Conservation (phyloP, 2,888 invertebrate genomes). For the Tachina lurida region DNA sequence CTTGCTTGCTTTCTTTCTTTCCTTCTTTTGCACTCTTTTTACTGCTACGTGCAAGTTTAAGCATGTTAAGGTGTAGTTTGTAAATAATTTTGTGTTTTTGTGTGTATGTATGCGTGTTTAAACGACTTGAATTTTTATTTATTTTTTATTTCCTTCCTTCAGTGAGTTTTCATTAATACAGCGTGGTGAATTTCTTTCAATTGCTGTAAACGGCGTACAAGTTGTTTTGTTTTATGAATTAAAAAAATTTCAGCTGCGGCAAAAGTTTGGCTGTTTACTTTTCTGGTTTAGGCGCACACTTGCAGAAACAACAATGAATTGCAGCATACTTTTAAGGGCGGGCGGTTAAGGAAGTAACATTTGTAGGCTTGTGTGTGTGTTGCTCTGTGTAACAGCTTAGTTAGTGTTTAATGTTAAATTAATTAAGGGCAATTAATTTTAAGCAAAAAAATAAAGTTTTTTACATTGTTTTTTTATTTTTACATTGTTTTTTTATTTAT, state of each 20-base stretch:
- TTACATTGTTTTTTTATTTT: too few species aligned
- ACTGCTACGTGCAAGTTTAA: slow-evolving; percentile 26
- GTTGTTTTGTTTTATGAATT: slow-evolving; percentile 42
- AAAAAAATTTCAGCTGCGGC: slow-evolving; percentile 38
- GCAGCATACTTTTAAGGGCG: slow-evolving; percentile 36
- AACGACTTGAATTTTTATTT: neutral
- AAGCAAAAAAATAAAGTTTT: slow-evolving; percentile 14
- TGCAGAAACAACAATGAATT: slow-evolving; percentile 35
- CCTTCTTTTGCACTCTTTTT: neutral
- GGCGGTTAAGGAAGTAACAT: slow-evolving; percentile 1
- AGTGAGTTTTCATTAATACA: neutral
- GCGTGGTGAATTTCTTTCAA: slow-evolving; percentile 43
- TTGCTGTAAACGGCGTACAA: neutral
- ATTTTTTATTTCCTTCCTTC: neutral
- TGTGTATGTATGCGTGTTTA: neutral
- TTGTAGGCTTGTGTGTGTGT: neutral
- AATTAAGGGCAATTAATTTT: slow-evolving; percentile 37
- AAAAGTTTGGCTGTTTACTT: slow-evolving; percentile 11
- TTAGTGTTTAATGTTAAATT: slow-evolving; percentile 36
- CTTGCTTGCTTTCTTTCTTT: neutral
- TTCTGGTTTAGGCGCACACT: slow-evolving; percentile 23
- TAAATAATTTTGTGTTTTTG: neutral
- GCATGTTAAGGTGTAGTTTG: slow-evolving; percentile 53
- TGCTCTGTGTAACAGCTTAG: slow-evolving; percentile 26
- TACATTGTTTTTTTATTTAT: too few species aligned